Evolutionary conservation across 2,888 invertebrate genomes (phyloP).

Genomic region (Teinopalpus imperialis): DNA sequence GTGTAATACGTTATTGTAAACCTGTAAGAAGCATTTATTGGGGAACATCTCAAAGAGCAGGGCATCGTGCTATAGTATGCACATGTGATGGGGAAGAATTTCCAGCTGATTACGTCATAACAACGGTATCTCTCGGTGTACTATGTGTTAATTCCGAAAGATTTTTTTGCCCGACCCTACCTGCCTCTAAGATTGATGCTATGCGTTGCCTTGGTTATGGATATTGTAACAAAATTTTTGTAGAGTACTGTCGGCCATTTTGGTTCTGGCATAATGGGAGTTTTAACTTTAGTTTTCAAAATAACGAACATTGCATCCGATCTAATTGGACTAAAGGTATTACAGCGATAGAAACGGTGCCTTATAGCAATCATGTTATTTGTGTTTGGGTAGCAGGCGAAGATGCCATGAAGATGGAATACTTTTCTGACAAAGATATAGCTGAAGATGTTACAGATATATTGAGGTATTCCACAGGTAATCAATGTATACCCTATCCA

Average conservation of each 20-base stretch:
- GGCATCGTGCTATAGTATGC: slow-evolving; percentile 79
- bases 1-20: slow-evolving; percentile 84
- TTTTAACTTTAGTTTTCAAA: slow-evolving; percentile 84
- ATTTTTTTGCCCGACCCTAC: slow-evolving; percentile 87
- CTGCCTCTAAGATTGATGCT: slow-evolving; percentile 85
- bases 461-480: slow-evolving; percentile 82
- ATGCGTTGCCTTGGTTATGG: slow-evolving; percentile 87
- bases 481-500: slow-evolving; percentile 85
- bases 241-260: slow-evolving; percentile 88
- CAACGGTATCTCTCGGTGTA: slow-evolving; percentile 90
- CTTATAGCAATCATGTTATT: slow-evolving; percentile 86
- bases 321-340: slow-evolving; percentile 88
- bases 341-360: slow-evolving; percentile 85
- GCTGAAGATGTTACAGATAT: slow-evolving; percentile 84
- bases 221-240: slow-evolving; percentile 88
- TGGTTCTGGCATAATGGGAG: slow-evolving; percentile 86
- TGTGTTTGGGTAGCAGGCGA: slow-evolving; percentile 87
- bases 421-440: slow-evolving; percentile 85
- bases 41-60: slow-evolving; percentile 80
- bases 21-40: slow-evolving; percentile 87
- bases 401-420: slow-evolving; percentile 85
- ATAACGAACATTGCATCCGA: slow-evolving; percentile 74
- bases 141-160: slow-evolving; percentile 83
- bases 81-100: slow-evolving; percentile 86
- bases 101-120: slow-evolving; percentile 89